Conservation (phyloP, 1,140 invertebrate genomes). For the Atta cephalotes region DNA sequence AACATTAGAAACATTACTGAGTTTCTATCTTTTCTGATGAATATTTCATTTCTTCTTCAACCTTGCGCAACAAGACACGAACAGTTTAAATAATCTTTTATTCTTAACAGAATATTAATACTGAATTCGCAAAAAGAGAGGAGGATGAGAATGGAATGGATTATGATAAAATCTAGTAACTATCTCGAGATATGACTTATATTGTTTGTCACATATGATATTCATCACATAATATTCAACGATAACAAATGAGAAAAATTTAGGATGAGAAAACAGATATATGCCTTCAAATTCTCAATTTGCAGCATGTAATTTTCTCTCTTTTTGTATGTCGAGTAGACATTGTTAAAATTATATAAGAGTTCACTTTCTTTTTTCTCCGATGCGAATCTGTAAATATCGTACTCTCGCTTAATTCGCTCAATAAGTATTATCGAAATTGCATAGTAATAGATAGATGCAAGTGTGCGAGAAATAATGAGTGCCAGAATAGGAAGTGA, state of each 20-base stretch:
- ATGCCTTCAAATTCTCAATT: not conserved
- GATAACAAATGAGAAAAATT: not conserved
- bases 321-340: not conserved
- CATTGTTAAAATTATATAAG: not conserved
- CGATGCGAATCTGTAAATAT: not conserved
- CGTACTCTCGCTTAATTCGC: conserved; percentile 10
- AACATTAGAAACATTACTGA: not conserved
- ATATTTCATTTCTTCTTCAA: not conserved
- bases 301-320: not conserved
- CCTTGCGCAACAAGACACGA: too few relatives aligned
- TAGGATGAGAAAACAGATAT: not conserved
- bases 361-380: not conserved
- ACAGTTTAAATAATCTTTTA: conserved; percentile 16
- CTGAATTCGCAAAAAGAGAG: not conserved
- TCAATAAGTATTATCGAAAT: conserved; percentile 66
- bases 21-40: conserved; percentile 4
- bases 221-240: not conserved
- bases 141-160: not conserved
- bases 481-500: conserved; percentile 42
- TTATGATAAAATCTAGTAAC: not conserved
- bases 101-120: not conserved
- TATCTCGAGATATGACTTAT: not conserved
- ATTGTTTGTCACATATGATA: not conserved
- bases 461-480: not conserved
- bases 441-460: conserved; percentile 30